These are phyloP conservation scores for Cyphomyrmex costatus DNA, from an alignment of 1,140 invertebrate genomes.

Conservation along the genomic window DNA sequence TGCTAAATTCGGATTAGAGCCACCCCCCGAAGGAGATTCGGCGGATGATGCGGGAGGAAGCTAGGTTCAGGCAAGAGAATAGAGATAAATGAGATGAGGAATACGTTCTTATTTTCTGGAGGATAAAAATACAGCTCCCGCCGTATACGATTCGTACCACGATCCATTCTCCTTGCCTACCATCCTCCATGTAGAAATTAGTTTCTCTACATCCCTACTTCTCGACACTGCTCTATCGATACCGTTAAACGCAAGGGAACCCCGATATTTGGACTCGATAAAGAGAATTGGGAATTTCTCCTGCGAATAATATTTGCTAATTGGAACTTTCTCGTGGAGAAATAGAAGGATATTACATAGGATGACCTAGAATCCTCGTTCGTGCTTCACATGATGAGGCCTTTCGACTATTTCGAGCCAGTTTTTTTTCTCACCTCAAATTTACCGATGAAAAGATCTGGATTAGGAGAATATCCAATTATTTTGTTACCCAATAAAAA, in stretches of 20 bases:
- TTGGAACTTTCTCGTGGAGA: constrained; percentile 39
- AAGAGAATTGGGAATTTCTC: constrained; percentile 53
- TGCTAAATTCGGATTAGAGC: not conserved
- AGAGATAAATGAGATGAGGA: not conserved
- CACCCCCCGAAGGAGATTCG: not conserved
- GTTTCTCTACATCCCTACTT: not conserved
- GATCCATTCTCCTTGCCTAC: not conserved
- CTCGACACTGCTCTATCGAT: not conserved
- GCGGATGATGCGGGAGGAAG: not conserved
- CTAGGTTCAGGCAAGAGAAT: not conserved
- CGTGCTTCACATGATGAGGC: not conserved
- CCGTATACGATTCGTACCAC: not conserved
- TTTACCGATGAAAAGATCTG: not conserved
- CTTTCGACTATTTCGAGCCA: constrained; percentile 1
- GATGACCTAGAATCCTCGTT: constrained; percentile 41
- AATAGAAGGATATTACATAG: constrained; percentile 40
- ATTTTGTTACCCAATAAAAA: constrained; percentile 3
- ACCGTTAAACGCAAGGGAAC: not conserved
- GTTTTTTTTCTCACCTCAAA: not conserved
- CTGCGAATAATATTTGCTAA: constrained; percentile 54
- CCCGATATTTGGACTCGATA: constrained; percentile 52
- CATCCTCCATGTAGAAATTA: constrained; percentile 5
- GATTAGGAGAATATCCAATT: constrained; percentile 18
- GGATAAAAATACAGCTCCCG: constrained; percentile 21
- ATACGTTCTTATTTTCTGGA: constrained; percentile 12